Evolutionary conservation across 2,888 invertebrate species (phyloP).

Genomic region (Celastrina argiolus): DNA sequence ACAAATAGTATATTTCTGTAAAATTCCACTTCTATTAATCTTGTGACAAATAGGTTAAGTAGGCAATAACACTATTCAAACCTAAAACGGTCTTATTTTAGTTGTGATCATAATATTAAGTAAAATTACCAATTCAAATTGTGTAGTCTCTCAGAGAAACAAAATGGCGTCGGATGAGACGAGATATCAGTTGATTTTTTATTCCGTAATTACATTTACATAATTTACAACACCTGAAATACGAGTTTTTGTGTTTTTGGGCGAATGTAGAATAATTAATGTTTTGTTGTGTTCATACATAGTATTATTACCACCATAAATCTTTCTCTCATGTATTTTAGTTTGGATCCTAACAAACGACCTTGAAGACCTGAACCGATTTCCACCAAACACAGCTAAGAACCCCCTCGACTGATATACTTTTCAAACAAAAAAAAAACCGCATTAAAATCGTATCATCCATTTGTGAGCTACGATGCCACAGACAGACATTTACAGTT

Average conservation of each 20-base stretch:
- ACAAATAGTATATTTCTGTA: not conserved
- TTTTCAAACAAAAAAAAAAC: no score
- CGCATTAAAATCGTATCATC: no score
- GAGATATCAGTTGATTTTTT: not conserved
- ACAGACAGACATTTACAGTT: no score
- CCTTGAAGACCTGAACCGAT: no score
- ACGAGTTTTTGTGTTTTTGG: not conserved
- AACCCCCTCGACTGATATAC: no score
- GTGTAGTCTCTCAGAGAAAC: not conserved
- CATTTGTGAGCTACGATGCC: no score
- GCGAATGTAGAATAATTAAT: not conserved
- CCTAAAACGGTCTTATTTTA: not conserved
- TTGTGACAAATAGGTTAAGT: not conserved
- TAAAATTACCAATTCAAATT: constrained; percentile 7
- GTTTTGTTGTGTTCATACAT: not conserved
- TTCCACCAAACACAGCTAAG: no score
- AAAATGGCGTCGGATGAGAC: not conserved
- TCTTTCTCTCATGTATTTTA: not conserved
- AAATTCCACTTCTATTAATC: not conserved
- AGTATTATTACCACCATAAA: not conserved
- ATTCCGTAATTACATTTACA: constrained; percentile 9
- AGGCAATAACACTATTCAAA: not conserved
- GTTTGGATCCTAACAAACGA: no score
- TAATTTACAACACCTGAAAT: not conserved
- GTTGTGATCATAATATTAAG: not conserved